Evolutionary conservation across 2,888 invertebrate genomes (phyloP), one percentile per base, ranked within the genome.

Genomic region (Himalopsyche japonica): DNA sequence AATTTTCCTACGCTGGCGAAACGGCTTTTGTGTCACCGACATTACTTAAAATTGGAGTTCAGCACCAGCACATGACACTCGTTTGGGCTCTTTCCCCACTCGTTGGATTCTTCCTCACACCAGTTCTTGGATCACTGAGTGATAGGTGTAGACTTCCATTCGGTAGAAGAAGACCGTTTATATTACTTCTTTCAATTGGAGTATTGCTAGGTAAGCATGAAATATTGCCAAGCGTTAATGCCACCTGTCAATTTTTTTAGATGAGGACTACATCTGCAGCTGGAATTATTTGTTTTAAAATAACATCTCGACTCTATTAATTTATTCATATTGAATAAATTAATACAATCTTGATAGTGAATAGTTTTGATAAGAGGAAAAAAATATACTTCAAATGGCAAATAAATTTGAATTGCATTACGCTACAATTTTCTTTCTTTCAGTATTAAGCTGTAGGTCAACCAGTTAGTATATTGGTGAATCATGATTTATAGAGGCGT

Each of bases 11-110:
- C 89, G 98, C 99, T 0, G 98, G 98, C 0, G 98, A 99, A 91
- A 99, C 98, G 0, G 98, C 98, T 0, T 98, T 98, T 90, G 98
- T 98, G 0, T 98, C 98, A 0, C 98, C 99, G 1, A 98, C 98
- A 0, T 92, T 99, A 18, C 93, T 98, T 4, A 97, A 98, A 91
- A 97, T 98, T 87, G 97, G 98, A 6, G 97, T 98, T 0, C 95
- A 97, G 84, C 98, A 98, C 89, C 95, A 96, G 87, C 96, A 97
- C 89, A 98, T 98, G 98, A 98, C 98, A 0, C 91, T 98, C 82
- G 97, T 98, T 34, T 99, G 98, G 98, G 98, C 98, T 3, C 90
- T 98, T 30, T 98, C 98, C 79, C 98, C 98, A 0, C 91, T 98
- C 24, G 95, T 99, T 77, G 99, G 99, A 82, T 98, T 99, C 92